Evolutionary conservation across 2,797 vertebrate genomes (phyloP).

Genomic region (Alosa sapidissima): DNA sequence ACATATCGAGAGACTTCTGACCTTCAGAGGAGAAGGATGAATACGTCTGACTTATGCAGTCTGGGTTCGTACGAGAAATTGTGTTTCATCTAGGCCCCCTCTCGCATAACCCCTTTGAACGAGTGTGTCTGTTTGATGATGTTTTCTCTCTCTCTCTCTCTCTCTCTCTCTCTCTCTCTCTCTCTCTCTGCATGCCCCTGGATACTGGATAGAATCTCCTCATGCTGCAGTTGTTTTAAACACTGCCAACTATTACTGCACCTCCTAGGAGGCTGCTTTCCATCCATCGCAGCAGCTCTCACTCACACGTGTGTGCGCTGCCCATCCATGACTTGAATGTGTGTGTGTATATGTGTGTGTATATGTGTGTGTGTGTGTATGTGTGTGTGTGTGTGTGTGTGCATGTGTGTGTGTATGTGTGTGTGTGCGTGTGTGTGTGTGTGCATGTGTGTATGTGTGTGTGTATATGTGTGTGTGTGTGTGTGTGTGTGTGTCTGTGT

Average conservation of each 20-base stretch:
- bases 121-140: neutral
- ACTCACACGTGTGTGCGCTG: neutral
- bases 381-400: too few species aligned
- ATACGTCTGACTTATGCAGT: neutral
- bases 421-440: too few species aligned
- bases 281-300: neutral
- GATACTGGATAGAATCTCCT: neutral
- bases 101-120: neutral
- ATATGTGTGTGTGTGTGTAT: too few species aligned
- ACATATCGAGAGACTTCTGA: neutral
- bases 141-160: neutral
- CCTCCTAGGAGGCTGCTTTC: neutral
- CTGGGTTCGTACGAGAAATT: neutral
- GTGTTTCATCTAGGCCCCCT: neutral
- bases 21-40: neutral
- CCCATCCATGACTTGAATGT: neutral
- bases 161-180: slow-evolving; percentile 11
- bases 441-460: too few species aligned
- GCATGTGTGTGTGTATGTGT: too few species aligned
- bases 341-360: too few species aligned
- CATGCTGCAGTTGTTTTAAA: neutral
- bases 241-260: neutral
- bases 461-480: too few species aligned
- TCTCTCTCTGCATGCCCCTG: neutral
- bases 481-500: too few species aligned